phyloP scores from a whole-genome alignment of 2,113 vertebrate genomes.

The Ctenomys sociabilis region DNA sequence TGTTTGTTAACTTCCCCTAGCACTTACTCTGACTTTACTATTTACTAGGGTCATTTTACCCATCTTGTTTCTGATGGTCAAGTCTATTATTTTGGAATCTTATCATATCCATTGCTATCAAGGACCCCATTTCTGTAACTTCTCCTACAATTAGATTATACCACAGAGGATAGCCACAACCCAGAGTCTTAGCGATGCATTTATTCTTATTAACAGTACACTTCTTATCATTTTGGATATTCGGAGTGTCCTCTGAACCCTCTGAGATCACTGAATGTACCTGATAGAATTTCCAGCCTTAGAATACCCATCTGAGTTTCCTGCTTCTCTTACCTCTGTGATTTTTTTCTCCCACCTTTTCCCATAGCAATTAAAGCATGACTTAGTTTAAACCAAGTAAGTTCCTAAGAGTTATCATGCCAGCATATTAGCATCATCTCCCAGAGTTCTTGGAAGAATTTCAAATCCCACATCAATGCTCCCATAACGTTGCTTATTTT shows the following conservation, averaged over 20 bases:
- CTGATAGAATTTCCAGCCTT: neutral
- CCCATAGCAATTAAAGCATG: neutral
- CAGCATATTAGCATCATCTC: neutral
- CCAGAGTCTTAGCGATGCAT: neutral
- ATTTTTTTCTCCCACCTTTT: neutral
- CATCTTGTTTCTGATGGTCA: constrained; percentile 4
- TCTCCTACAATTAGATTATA: neutral
- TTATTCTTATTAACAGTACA: neutral
- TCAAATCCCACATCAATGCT: neutral
- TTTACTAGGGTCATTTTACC: neutral
- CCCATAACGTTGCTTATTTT: too few relatives aligned
- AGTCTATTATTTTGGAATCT: neutral
- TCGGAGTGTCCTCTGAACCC: neutral
- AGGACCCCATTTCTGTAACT: neutral
- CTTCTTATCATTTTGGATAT: neutral
- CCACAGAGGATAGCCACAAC: neutral
- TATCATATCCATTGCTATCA: neutral
- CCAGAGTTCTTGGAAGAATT: neutral
- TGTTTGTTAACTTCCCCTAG: neutral
- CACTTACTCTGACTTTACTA: neutral
- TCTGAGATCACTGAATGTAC: neutral
- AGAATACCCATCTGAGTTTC: neutral
- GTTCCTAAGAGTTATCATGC: neutral
- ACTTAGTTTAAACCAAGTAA: neutral
- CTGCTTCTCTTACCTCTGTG: neutral